Percentiles rank a stretch among this genome's conserved stretches.
phyloP scores from a whole-genome alignment of 1,140 invertebrate genomes.

The Liolophura sinensis region DNA sequence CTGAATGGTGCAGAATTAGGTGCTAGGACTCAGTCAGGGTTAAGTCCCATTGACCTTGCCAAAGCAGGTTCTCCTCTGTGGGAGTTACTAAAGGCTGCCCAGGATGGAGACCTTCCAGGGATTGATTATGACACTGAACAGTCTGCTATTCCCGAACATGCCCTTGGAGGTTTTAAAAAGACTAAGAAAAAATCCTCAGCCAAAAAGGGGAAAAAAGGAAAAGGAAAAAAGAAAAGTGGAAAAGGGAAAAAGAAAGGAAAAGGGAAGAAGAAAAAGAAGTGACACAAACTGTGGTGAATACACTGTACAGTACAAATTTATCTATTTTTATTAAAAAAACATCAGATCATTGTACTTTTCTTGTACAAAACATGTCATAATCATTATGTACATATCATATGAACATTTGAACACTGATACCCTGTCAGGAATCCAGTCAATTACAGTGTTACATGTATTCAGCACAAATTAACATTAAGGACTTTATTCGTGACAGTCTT shows the following conservation, averaged over 20 bases:
- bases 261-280: conserved; percentile 19
- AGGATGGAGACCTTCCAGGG: conserved; percentile 31
- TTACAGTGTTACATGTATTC: too few relatives aligned
- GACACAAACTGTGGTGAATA: neutral
- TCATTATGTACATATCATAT: too few relatives aligned
- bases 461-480: too few relatives aligned
- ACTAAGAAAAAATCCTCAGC: conserved; percentile 19
- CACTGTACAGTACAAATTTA: too few relatives aligned
- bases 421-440: too few relatives aligned
- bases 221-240: conserved; percentile 18
- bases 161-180: conserved; percentile 21
- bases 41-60: conserved; percentile 25
- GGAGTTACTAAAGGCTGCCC: conserved; percentile 25
- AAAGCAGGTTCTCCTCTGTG: conserved; percentile 23
- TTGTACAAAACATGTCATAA: too few relatives aligned
- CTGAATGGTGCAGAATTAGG: conserved; percentile 24
- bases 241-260: conserved; percentile 26
- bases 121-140: conserved; percentile 33
- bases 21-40: conserved; percentile 16
- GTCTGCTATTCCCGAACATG: conserved; percentile 31
- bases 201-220: conserved; percentile 20
- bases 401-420: too few relatives aligned
- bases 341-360: too few relatives aligned
- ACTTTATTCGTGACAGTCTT: too few relatives aligned
- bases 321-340: too few relatives aligned